These are phyloP conservation scores for Todus mexicanus DNA, from an alignment of 2,797 vertebrate species.

Conservation along the genomic window DNA sequence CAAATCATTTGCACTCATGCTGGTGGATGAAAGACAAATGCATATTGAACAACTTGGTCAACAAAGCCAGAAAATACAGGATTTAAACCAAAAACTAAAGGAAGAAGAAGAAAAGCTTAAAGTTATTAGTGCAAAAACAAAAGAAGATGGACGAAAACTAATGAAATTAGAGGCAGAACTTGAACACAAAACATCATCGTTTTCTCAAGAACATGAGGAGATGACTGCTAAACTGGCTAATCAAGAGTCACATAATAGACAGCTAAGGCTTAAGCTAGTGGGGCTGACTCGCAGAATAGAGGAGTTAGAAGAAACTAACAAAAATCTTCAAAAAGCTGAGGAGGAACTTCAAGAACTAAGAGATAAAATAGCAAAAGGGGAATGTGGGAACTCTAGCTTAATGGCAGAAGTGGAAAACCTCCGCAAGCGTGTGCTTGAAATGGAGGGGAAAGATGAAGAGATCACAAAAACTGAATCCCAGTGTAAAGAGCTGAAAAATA, in stretches of 20 bases:
- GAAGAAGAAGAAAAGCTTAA: conserved; percentile 86
- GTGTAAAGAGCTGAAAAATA: conserved; percentile 88
- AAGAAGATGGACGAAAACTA: conserved; percentile 86
- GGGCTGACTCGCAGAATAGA: conserved; percentile 82
- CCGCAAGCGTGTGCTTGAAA: conserved; percentile 90
- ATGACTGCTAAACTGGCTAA: conserved; percentile 84
- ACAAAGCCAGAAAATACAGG: conserved; percentile 89
- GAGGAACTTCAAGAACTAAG: conserved; percentile 89
- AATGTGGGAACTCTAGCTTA: conserved; percentile 87
- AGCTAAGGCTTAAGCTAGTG: conserved; percentile 85
- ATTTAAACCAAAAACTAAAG: conserved; percentile 85
- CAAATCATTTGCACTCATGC: conserved; percentile 93
- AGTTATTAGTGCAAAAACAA: conserved; percentile 71
- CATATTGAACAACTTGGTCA: conserved; percentile 91
- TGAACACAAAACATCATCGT: conserved; percentile 81
- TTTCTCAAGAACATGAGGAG: conserved; percentile 87
- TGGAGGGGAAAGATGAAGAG: conserved; percentile 98
- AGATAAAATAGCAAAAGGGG: conserved; percentile 90
- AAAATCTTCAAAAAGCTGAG: conserved; percentile 85
- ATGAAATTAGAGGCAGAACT: conserved; percentile 87
- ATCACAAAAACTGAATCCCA: conserved; percentile 90
- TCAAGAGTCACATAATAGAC: conserved; percentile 87
- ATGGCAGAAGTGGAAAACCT: conserved; percentile 93
- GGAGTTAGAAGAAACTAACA: conserved; percentile 90
- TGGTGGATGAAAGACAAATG: conserved; percentile 94